These are phyloP conservation scores for Heliothis subflexa DNA, from an alignment of 1,140 invertebrate species.

Conservation along the genomic window DNA sequence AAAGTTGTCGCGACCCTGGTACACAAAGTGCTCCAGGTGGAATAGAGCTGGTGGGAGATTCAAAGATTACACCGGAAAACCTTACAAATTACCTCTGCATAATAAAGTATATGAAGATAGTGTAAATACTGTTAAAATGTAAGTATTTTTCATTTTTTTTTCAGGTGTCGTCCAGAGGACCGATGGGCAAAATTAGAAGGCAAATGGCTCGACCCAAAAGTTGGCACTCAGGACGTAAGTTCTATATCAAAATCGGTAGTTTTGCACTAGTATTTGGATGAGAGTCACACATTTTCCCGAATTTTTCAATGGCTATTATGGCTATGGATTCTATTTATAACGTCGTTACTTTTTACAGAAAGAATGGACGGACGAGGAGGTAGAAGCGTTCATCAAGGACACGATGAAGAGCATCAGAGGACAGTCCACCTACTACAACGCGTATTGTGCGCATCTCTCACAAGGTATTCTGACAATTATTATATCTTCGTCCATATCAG, in stretches of 20 bases:
- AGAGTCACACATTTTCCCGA: no score
- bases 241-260: neutral
- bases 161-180: conserved; percentile 74
- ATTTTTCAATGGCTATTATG: neutral
- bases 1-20: no score
- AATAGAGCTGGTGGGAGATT: no score
- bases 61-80: no score
- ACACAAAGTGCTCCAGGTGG: no score
- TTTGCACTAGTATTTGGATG: no score
- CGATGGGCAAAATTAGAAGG: conserved; percentile 77
- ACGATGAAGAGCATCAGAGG: conserved; percentile 77
- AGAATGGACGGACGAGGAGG: conserved; percentile 76
- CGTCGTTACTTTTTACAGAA: conserved; percentile 55
- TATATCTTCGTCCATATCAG: neutral
- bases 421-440: conserved; percentile 78
- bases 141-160: neutral
- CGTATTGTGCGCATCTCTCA: conserved; percentile 71
- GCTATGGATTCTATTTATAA: no score
- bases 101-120: no score
- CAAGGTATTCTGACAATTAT: conserved; percentile 54
- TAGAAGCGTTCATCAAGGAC: conserved; percentile 70
- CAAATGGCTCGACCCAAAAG: conserved; percentile 76
- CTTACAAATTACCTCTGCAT: no score
- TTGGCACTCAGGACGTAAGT: conserved; percentile 76
- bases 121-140: neutral